Base-by-base conservation (phyloP, 2,113 vertebrate species). In the Nycticryphes semicollaris region DNA sequence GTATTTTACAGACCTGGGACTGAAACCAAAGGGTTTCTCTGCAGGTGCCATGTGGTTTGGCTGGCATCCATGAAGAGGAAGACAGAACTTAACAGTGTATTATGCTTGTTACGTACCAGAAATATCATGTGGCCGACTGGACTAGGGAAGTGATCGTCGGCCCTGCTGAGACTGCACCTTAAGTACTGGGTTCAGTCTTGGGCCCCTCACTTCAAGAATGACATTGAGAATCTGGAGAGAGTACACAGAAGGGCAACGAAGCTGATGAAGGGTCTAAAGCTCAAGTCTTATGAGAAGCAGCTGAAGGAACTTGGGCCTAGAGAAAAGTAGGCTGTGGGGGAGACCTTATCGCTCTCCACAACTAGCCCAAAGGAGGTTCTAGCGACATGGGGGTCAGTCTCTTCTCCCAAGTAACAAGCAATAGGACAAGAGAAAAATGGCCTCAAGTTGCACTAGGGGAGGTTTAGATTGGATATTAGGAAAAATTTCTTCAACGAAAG, bases 71-170 rank as follows among this genome's bases (percentile, higher is more conserved):
- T 15, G 47, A 72, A 39, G 20, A 77, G 28, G 25, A 81, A 86
- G 51, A 60, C 8, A 76, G 33, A 73, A 63, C 68, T 33, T 17
- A 56, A 64, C 15, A 68, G 14, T 14, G 8, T 60, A 24, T 43
- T 33, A 10, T 50, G 13, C 16, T 67, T 37, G 31, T 22, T 39
- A 50, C 27, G 7, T 59, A 17, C 50, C 64, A 69, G 17, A 9
- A 82, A 59, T 27, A 37, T 47, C 20, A 18, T 3, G 17, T 59
- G n/a, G 53, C 53, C 28, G 48, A 43, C 10, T 10, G 53, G 27
- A 82, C 3, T 5, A 37, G 22, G 17, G 21, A 37, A 37, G n/a
- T 13, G 28, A 69, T 27, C 0, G 1, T 39, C 0, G 1, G 25
- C 51, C 4, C 25, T 24, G 39, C 15, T 68, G 51, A 23, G 20